Percentiles rank a stretch among this genome's conserved stretches.
Evolutionary conservation across 1,140 invertebrate species (phyloP).

Genomic region (Chironomus tepperi): DNA sequence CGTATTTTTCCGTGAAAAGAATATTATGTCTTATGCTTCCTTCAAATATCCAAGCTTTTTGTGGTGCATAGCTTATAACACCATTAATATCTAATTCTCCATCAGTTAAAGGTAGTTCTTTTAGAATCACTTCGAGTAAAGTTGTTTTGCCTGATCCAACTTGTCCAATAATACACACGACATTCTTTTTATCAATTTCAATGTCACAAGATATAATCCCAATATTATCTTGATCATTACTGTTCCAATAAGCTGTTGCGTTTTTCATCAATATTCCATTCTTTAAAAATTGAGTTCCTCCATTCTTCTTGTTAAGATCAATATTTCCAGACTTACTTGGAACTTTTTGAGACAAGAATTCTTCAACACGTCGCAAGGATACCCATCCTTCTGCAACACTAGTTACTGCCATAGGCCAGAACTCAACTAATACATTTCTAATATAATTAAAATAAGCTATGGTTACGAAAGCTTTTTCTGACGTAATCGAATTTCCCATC

Average conservation of each 20-base stretch:
- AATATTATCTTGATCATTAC: conserved; percentile 30
- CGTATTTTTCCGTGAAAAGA: conserved; percentile 60
- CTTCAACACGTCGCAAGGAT: conserved; percentile 54
- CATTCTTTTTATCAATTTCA: conserved; percentile 43
- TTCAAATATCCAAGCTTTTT: conserved; percentile 62
- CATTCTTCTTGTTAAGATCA: neutral
- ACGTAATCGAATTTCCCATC: conserved; percentile 50
- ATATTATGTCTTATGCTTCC: conserved; percentile 66
- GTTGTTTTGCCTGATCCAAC: conserved; percentile 77
- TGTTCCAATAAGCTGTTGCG: conserved; percentile 28
- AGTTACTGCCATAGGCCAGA: conserved; percentile 53
- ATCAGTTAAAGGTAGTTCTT: conserved; percentile 54
- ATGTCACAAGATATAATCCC: conserved; percentile 44
- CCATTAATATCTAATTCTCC: conserved; percentile 57
- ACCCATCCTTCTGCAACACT: conserved; percentile 43
- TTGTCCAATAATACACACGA: conserved; percentile 59
- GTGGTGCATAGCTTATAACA: conserved; percentile 66
- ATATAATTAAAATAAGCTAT: conserved; percentile 58
- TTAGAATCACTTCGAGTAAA: conserved; percentile 57
- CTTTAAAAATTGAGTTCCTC: neutral
- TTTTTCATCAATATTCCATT: conserved; percentile 1
- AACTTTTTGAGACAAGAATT: conserved; percentile 37
- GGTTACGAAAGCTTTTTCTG: conserved; percentile 61
- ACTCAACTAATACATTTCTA: conserved; percentile 56
- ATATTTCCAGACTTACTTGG: conserved; percentile 26